These are phyloP conservation scores for Papilio glaucus DNA, from an alignment of 1,140 invertebrate genomes.

Conservation along the genomic window DNA sequence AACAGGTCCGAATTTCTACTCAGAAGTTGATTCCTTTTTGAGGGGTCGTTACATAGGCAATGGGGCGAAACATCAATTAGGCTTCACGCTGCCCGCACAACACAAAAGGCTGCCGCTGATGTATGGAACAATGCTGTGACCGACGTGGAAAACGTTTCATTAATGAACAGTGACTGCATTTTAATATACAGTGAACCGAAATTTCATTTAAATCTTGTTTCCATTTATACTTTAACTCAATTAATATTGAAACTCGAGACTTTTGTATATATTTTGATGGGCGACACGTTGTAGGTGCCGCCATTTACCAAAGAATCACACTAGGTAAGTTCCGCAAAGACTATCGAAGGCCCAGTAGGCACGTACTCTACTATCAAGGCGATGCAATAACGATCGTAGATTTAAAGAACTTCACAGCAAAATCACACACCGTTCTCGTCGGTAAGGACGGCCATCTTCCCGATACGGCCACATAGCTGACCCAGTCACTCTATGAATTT, in stretches of 20 bases:
- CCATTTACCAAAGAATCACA: too few species aligned
- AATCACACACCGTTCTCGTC: too few species aligned
- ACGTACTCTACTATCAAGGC: too few species aligned
- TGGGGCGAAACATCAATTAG: slow-evolving; percentile 37
- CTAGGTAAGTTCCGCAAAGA: too few species aligned
- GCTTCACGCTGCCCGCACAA: slow-evolving; percentile 32
- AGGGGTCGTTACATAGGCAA: slow-evolving; percentile 31
- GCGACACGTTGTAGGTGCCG: too few species aligned
- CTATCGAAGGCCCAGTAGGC: too few species aligned
- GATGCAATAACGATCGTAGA: too few species aligned
- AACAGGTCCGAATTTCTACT: slow-evolving; percentile 6
- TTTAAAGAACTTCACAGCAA: too few species aligned
- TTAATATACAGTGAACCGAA: background rate
- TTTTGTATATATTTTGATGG: too few species aligned
- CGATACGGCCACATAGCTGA: too few species aligned
- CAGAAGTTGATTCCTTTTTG: slow-evolving; percentile 20
- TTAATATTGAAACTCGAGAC: background rate
- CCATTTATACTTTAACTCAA: background rate
- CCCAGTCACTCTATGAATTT: too few species aligned
- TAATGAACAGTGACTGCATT: slow-evolving; percentile 13
- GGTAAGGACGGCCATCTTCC: too few species aligned
- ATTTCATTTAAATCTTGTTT: background rate
- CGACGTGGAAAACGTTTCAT: slow-evolving; percentile 35
- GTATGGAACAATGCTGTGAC: slow-evolving; percentile 28
- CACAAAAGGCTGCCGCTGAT: slow-evolving; percentile 25